Conservation (phyloP, 1,140 invertebrate genomes). For the Lutraria rhynchaena region DNA sequence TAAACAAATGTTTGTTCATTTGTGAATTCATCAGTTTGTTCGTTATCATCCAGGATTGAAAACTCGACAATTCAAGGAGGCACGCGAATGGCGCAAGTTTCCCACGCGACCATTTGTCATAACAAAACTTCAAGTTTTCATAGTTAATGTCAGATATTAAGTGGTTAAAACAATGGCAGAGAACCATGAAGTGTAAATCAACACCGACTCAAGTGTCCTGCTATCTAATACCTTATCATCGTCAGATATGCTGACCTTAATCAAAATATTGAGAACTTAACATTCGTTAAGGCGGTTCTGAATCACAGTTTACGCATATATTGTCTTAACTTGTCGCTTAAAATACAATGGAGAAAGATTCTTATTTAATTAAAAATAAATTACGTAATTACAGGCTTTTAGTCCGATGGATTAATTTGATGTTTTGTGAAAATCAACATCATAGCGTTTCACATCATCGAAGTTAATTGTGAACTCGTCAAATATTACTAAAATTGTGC, state of each 20-base stretch:
- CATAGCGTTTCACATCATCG: neutral
- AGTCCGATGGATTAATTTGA: neutral
- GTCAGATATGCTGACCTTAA: constrained; percentile 2
- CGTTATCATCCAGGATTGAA: no score
- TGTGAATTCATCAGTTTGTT: no score
- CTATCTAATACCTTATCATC: constrained; percentile 33
- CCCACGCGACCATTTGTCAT: constrained; percentile 5
- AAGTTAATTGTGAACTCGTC: no score
- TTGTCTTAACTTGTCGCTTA: neutral
- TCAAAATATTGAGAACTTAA: no score
- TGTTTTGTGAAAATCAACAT: constrained; percentile 26
- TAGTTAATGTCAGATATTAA: constrained; percentile 15
- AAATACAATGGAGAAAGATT: constrained; percentile 5
- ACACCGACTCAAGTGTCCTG: constrained; percentile 9
- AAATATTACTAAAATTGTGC: no score
- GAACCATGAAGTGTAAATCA: constrained; percentile 45
- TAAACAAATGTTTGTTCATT: no score
- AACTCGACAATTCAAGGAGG: no score
- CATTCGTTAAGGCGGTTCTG: neutral
- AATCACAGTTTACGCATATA: constrained; percentile 3
- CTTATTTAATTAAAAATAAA: neutral
- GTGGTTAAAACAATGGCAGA: constrained; percentile 6
- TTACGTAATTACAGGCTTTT: constrained; percentile 15
- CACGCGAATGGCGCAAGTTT: neutral
- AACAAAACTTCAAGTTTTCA: constrained; percentile 13